These are phyloP conservation scores for Aphelocoma californica DNA, from an alignment of 2,797 vertebrate genomes.

Conservation along the genomic window DNA sequence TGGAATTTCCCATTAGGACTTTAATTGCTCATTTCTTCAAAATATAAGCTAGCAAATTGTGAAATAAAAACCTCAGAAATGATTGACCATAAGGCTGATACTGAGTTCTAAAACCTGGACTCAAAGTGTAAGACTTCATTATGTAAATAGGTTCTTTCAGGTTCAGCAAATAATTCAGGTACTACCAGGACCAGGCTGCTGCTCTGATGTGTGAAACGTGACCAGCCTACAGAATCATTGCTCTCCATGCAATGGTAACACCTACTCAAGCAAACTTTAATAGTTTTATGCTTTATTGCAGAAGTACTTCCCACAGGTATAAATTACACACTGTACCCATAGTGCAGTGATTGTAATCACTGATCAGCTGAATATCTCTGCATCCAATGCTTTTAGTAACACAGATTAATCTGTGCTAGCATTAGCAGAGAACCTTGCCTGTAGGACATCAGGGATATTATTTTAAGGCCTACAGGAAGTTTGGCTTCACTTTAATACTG, in stretches of 20 bases:
- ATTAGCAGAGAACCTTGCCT: neutral
- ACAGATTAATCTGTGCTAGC: neutral
- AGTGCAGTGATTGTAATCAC: neutral
- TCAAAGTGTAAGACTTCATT: neutral
- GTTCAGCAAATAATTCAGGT: constrained; percentile 18
- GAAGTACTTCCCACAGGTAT: neutral
- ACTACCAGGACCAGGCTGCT: neutral
- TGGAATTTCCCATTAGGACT: neutral
- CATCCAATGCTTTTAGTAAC: neutral
- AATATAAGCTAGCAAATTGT: neutral
- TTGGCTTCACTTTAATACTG: neutral
- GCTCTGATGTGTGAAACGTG: neutral
- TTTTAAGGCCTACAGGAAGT: neutral
- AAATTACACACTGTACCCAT: neutral
- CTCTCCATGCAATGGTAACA: neutral
- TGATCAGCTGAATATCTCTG: neutral
- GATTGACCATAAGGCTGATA: neutral
- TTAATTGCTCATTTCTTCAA: constrained; percentile 30
- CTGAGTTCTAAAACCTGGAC: neutral
- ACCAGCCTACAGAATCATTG: neutral
- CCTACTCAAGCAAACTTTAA: neutral
- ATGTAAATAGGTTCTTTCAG: constrained; percentile 1
- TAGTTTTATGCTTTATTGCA: constrained; percentile 7
- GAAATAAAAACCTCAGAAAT: constrained; percentile 5
- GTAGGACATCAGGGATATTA: neutral